phyloP scores from a whole-genome alignment of 1,140 invertebrate species.

The Tachypleus tridentatus region DNA sequence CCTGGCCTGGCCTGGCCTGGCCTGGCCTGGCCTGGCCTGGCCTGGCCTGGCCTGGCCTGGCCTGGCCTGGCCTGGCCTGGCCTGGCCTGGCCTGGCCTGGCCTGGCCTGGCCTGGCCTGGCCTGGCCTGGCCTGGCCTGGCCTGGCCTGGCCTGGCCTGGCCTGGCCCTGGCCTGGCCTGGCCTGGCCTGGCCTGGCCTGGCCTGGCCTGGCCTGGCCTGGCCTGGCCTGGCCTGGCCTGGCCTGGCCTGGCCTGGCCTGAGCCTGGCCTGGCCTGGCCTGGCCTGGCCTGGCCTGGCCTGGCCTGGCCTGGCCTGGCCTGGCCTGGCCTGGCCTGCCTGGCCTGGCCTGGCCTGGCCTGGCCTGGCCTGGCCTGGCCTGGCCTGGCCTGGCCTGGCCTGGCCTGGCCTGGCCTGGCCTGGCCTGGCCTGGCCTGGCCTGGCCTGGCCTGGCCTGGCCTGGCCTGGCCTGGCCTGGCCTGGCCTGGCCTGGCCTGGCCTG shows the following conservation, averaged over 20 bases:
- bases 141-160: conserved; percentile 19
- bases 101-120: conserved; percentile 22
- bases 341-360: conserved; percentile 21
- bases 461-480: conserved; percentile 26
- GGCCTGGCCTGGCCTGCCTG: too few species aligned
- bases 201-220: conserved; percentile 17
- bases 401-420: conserved; percentile 24
- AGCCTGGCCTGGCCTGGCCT: conserved; percentile 2
- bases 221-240: conserved; percentile 19
- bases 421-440: conserved; percentile 23
- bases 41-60: conserved; percentile 24
- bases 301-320: conserved; percentile 24
- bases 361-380: conserved; percentile 24
- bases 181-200: conserved; percentile 21
- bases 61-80: conserved; percentile 24
- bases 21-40: conserved; percentile 24
- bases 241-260: conserved; percentile 16
- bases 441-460: conserved; percentile 24
- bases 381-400: conserved; percentile 24
- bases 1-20: conserved; percentile 21
- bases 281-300: conserved; percentile 22
- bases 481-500: conserved; percentile 25
- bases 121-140: conserved; percentile 19
- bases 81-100: conserved; percentile 25
- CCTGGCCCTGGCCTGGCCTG: too few species aligned